phyloP scores from a whole-genome alignment of 2,113 vertebrate genomes.

The Delphinapterus leucas region DNA sequence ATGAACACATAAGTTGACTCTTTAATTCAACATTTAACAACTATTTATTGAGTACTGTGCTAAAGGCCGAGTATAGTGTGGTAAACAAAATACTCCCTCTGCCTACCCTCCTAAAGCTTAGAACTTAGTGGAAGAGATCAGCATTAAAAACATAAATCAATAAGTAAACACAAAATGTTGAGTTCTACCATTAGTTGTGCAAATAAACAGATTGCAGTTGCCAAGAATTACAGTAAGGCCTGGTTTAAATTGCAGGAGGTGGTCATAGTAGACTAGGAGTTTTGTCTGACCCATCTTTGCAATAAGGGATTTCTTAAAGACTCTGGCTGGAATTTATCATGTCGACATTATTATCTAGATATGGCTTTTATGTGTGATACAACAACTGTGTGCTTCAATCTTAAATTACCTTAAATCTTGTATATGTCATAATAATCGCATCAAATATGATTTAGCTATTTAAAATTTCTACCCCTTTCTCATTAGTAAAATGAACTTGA shows the following conservation, averaged over 20 bases:
- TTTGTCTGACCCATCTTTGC: background rate
- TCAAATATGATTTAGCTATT: background rate
- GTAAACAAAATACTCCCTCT: background rate
- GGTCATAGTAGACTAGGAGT: background rate
- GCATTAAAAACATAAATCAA: background rate
- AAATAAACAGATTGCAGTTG: background rate
- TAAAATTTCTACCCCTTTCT: background rate
- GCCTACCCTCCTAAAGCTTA: background rate
- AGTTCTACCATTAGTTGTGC: background rate
- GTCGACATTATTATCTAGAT: background rate
- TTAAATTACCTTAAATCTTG: conserved; percentile 1
- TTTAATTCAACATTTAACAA: background rate
- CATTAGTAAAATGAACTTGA: background rate
- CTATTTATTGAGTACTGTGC: background rate
- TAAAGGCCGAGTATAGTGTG: background rate
- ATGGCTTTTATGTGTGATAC: background rate
- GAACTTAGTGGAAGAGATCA: background rate
- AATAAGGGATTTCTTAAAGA: background rate
- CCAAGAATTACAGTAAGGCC: background rate
- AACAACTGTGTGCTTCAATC: background rate
- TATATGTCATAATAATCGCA: background rate
- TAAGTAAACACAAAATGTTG: background rate
- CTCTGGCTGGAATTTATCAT: background rate
- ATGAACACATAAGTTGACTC: background rate
- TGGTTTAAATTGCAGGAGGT: background rate